Conservation (phyloP, 2,797 vertebrate genomes). For the Nyctalus aviator region DNA sequence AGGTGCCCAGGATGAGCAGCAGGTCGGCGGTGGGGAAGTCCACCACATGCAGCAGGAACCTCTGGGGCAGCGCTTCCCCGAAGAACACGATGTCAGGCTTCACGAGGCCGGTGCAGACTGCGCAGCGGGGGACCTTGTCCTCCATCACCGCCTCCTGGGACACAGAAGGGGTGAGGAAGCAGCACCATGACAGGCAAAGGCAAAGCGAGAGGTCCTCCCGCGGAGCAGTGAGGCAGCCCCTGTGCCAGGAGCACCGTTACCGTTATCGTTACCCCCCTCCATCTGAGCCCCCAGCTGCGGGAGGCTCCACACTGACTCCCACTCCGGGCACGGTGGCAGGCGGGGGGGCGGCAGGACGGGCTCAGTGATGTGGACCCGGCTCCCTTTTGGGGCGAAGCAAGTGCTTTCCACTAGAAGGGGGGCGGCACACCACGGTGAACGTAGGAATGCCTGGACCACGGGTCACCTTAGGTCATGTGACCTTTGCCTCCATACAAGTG, state of each 20-base stretch:
- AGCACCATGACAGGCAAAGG: not conserved
- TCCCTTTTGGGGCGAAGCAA: not conserved
- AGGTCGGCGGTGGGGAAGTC: constrained; percentile 96
- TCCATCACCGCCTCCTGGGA: constrained; percentile 92
- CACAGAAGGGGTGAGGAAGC: not conserved
- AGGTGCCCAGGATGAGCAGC: constrained; percentile 96
- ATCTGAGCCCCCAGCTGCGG: not conserved
- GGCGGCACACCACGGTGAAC: not conserved
- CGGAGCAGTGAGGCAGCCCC: no score
- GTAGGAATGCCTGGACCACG: fast-evolving
- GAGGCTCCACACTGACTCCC: not conserved
- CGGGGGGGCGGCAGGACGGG: no score
- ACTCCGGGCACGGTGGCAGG: no score
- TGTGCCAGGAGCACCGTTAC: not conserved
- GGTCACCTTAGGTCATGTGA: not conserved
- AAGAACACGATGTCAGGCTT: constrained; percentile 98
- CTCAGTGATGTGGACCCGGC: not conserved
- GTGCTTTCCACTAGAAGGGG: no score
- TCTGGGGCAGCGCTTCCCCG: constrained; percentile 93
- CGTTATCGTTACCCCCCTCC: no score
- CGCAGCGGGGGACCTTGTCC: constrained; percentile 91
- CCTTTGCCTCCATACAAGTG: not conserved
- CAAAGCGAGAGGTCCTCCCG: not conserved
- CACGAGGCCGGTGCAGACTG: constrained; percentile 91
- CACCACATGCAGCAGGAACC: constrained; percentile 92